Evolutionary conservation across 2,797 vertebrate genomes (phyloP).

Genomic region (Gallinago solitaria): DNA sequence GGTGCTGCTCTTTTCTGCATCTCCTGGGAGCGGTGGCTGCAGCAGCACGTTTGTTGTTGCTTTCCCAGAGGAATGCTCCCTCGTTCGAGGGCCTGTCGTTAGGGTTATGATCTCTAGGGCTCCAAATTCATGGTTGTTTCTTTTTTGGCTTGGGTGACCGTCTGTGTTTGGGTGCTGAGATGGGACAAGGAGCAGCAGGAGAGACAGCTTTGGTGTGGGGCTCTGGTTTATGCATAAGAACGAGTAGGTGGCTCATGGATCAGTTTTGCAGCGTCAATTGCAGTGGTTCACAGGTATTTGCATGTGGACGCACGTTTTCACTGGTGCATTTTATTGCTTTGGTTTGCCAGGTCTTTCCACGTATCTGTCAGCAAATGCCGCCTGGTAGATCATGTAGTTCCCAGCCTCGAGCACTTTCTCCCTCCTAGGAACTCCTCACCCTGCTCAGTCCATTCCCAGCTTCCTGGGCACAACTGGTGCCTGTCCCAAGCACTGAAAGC

Average conservation of each 20-base stretch:
- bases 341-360: background rate
- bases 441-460: background rate
- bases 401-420: background rate
- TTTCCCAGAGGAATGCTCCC: background rate
- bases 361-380: background rate
- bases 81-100: fast-evolving
- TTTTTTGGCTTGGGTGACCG: background rate
- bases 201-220: background rate
- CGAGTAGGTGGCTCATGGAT: background rate
- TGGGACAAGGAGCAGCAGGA: background rate
- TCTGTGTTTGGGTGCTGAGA: background rate
- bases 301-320: background rate
- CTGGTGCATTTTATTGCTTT: background rate
- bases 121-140: background rate
- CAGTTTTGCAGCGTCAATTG: background rate
- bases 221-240: background rate
- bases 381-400: background rate
- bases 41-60: background rate
- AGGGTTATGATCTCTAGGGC: background rate
- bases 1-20: background rate
- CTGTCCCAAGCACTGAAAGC: background rate
- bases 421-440: background rate
- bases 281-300: background rate
- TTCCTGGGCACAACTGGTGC: background rate
- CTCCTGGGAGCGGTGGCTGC: background rate